These are phyloP conservation scores for Tetrapedia diversipes DNA, from an alignment of 2,888 invertebrate species.

Conservation along the genomic window DNA sequence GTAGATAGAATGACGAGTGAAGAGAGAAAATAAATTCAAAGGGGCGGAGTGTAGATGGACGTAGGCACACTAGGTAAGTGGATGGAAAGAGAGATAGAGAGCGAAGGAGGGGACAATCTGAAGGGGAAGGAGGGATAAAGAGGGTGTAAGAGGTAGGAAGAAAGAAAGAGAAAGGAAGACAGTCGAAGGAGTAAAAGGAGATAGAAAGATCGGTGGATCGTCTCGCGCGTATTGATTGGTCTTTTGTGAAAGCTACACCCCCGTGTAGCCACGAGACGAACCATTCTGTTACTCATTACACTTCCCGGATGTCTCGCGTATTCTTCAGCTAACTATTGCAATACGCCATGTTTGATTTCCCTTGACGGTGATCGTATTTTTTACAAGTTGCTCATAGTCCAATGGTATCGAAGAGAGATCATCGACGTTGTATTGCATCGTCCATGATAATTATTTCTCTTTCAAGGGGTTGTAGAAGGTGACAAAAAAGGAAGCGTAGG, in stretches of 20 bases:
- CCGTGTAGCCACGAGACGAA: conserved; percentile 63
- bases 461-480: not conserved
- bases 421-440: not conserved
- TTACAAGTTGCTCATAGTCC: not conserved
- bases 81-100: conserved; percentile 3
- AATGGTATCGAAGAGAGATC: not conserved
- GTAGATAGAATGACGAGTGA: conserved; percentile 5
- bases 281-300: conserved; percentile 63
- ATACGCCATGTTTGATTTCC: conserved; percentile 34
- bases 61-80: conserved; percentile 24
- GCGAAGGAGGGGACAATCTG: not conserved
- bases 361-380: not conserved
- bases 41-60: conserved; percentile 32
- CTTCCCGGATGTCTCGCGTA: conserved; percentile 48
- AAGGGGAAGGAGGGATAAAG: conserved; percentile 21
- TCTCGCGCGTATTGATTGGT: conserved; percentile 81
- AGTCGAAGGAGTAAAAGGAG: conserved; percentile 46
- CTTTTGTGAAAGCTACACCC: conserved; percentile 76
- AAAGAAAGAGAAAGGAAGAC: conserved; percentile 29
- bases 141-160: conserved; percentile 5
- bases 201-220: conserved; percentile 77
- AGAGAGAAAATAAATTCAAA: conserved; percentile 6
- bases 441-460: not conserved
- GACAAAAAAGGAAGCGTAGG: conserved; percentile 76
- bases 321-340: conserved; percentile 2